Evolutionary conservation across 2,113 vertebrate genomes (phyloP).

Genomic region (Ellobius talpinus): DNA sequence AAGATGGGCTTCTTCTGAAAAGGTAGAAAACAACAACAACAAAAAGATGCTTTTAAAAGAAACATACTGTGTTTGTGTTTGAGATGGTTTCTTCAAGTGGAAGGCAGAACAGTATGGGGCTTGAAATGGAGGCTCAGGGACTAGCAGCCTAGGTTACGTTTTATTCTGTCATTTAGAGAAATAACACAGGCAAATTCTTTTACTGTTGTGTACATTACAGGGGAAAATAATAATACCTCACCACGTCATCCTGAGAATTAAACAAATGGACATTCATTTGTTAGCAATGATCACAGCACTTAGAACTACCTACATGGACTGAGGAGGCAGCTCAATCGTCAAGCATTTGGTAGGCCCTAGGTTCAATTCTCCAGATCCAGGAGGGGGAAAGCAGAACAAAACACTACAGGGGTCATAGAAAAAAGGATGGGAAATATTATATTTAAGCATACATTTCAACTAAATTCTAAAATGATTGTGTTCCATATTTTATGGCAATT

Average conservation of each 20-base stretch:
- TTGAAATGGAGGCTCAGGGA: neutral
- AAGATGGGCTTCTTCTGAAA: neutral
- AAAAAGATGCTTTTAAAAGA: neutral
- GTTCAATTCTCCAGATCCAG: neutral
- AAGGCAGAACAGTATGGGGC: constrained; percentile 8
- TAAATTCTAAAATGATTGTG: neutral
- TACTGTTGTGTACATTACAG: neutral
- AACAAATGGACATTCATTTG: neutral
- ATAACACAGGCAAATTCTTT: neutral
- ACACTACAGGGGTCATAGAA: neutral
- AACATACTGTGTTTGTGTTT: neutral
- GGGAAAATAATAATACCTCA: constrained; percentile 42
- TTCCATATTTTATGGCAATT: neutral
- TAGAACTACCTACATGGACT: neutral
- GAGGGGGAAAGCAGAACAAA: neutral
- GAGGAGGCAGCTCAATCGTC: neutral
- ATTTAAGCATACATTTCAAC: neutral
- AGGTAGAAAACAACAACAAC: neutral
- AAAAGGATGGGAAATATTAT: neutral
- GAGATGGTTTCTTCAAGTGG: neutral
- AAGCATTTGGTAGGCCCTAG: neutral
- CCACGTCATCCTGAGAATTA: neutral
- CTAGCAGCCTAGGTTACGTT: neutral
- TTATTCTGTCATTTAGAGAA: constrained; percentile 7
- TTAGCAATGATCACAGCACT: neutral